Percentiles rank a stretch among this genome's conserved stretches.
Evolutionary conservation across 2,888 invertebrate genomes (phyloP).

Genomic region (Linnaemya tessellans): DNA sequence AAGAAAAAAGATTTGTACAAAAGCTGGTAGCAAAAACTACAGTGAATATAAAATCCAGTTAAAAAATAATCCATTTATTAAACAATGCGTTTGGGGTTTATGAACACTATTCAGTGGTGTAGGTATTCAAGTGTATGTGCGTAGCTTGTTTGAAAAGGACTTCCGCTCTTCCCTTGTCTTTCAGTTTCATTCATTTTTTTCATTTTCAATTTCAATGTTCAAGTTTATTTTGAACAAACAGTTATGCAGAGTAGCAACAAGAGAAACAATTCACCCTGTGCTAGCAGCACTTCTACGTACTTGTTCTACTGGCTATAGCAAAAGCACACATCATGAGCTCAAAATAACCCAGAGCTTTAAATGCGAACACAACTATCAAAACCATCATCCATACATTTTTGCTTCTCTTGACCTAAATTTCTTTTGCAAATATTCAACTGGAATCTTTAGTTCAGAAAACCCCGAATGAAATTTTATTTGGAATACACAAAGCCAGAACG

Average conservation of each 20-base stretch:
- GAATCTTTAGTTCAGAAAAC: constrained; percentile 45
- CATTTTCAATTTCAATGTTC: constrained; percentile 22
- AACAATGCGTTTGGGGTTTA: constrained; percentile 48
- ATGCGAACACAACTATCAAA: constrained; percentile 32
- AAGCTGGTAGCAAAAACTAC: neutral
- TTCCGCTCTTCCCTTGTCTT: neutral
- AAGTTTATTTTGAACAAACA: constrained; percentile 51
- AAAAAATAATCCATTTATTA: constrained; percentile 61
- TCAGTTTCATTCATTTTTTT: neutral
- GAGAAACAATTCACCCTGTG: neutral
- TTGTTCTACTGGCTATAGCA: constrained; percentile 7
- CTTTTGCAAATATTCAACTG: constrained; percentile 50
- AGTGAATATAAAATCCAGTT: constrained; percentile 42
- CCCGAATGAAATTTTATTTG: constrained; percentile 49
- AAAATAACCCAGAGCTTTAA: constrained; percentile 37
- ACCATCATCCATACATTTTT: constrained; percentile 28
- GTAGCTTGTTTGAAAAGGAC: neutral
- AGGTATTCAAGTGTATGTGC: neutral
- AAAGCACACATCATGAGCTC: neutral
- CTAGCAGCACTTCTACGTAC: constrained; percentile 1
- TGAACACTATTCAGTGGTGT: constrained; percentile 17
- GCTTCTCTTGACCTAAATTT: constrained; percentile 67
- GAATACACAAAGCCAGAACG: neutral
- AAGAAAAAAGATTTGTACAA: neutral
- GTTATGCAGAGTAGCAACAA: constrained; percentile 18